Base-by-base conservation (phyloP, 2,113 vertebrate genomes). In the Smithornis capensis region DNA sequence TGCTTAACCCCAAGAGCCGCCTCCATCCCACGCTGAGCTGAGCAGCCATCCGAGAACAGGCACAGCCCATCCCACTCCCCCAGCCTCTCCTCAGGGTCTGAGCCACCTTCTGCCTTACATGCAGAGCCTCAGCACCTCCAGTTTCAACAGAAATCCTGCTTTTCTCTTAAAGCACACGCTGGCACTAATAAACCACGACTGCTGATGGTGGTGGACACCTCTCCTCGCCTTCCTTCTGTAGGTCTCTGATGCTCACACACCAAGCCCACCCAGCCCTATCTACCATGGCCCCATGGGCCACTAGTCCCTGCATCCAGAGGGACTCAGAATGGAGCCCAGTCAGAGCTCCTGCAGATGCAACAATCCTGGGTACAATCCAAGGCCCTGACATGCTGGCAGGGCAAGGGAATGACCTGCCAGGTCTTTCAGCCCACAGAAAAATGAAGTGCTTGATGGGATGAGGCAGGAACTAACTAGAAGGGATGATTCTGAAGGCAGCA, bases 1-100 rank as follows among this genome's bases (percentile, higher is more conserved):
- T 3, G 7, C 89, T 83, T 68, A 70, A 95, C 81, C 89, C 81
- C 4, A 0, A 40, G 77, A 67, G 76, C 69, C 2, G 10, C 57
- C 76, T 69, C 82, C 45, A 5, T 50, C 88, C 92, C 85, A 90
- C 4, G 0, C 23, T 5, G 0, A 0, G 50, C 10, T 1, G 3
- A 56, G 56, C 4, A 0, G 69, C 87, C 24, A 2, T 12, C 5
- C 3, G 0, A 2, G n/a, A 80, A 53, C 55, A 40, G n/a, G 40
- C 10, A 22, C 31, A 22, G 55, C 60, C 63, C 56, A 44, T 40
- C 21, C 40, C 19, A 7, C 21, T 4, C 27, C 28, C 29, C n/a
- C 22, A 74, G 5, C 31, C 56, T 19, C 25, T 64, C 67, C 79
- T 70, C 31, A 6, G 27, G 8, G 19, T 27, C 75, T 9, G 13